These are phyloP conservation scores for Rhizomys pruinosus DNA, from an alignment of 2,113 vertebrate species.

Conservation along the genomic window DNA sequence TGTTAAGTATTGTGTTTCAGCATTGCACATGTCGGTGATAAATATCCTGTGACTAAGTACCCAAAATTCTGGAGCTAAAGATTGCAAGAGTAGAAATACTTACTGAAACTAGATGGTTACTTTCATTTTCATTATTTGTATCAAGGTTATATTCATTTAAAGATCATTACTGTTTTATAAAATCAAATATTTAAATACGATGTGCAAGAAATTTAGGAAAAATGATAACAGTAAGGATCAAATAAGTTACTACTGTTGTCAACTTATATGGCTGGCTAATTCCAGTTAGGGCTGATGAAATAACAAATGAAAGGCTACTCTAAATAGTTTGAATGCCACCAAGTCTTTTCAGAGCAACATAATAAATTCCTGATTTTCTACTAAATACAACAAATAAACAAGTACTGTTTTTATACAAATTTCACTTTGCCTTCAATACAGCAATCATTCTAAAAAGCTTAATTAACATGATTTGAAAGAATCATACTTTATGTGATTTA, in stretches of 20 bases:
- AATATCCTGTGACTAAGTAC: background rate
- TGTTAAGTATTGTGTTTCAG: background rate
- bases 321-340: background rate
- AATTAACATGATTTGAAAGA: slow-evolving; percentile 31
- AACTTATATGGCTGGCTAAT: background rate
- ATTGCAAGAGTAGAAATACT: background rate
- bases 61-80: slow-evolving; percentile 15
- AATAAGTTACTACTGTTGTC: background rate
- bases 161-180: background rate
- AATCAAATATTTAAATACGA: background rate
- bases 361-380: background rate
- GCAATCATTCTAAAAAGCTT: background rate
- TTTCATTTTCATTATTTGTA: background rate
- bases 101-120: background rate
- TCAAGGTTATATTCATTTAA: background rate
- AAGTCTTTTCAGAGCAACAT: background rate
- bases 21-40: background rate
- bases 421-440: background rate
- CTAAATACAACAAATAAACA: background rate
- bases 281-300: background rate
- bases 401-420: background rate
- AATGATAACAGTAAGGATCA: background rate
- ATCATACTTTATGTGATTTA: background rate
- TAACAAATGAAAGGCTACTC: background rate
- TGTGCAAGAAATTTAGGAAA: background rate